Evolutionary conservation across 37 sponge, comb jelly and placozoan genomes (phyloP).

Genomic region (Mnemiopsis leidyi): DNA sequence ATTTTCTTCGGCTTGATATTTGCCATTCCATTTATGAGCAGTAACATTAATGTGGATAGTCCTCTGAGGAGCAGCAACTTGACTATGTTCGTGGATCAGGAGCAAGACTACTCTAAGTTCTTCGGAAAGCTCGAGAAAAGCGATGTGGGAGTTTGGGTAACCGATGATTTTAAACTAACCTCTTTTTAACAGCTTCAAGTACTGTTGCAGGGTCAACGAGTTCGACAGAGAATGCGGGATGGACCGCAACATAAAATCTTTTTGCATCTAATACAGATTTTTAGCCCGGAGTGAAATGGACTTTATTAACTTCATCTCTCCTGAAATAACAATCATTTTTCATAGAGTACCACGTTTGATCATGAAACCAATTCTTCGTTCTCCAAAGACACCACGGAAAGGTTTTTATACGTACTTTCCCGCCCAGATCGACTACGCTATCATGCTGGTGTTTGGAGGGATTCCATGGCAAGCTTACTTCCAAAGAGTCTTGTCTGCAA

Average conservation of each 20-base stretch:
- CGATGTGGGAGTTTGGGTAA: constrained; percentile 51
- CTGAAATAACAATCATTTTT: too few species aligned
- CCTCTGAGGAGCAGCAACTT: constrained; percentile 5
- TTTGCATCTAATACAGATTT: too few species aligned
- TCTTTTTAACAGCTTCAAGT: background rate
- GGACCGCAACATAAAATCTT: too few species aligned
- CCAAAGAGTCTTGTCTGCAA: constrained; percentile 46
- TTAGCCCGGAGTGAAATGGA: too few species aligned
- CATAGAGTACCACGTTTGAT: too few species aligned
- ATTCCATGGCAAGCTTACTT: constrained; percentile 64
- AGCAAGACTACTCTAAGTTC: background rate
- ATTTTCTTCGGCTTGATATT: constrained; percentile 15
- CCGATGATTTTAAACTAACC: background rate
- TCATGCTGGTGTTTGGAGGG: constrained; percentile 60
- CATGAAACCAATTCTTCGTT: background rate
- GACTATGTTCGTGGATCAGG: background rate
- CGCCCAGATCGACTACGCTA: constrained; percentile 51
- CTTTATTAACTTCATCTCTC: too few species aligned
- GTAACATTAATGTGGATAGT: background rate
- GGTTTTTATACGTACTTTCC: background rate
- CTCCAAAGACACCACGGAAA: background rate
- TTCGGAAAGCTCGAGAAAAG: background rate
- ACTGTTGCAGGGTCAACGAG: background rate
- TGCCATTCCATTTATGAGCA: constrained; percentile 35
- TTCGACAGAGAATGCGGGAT: too few species aligned